Conservation (phyloP, 2,888 invertebrate species). For the Phyllotreta cruciferae region DNA sequence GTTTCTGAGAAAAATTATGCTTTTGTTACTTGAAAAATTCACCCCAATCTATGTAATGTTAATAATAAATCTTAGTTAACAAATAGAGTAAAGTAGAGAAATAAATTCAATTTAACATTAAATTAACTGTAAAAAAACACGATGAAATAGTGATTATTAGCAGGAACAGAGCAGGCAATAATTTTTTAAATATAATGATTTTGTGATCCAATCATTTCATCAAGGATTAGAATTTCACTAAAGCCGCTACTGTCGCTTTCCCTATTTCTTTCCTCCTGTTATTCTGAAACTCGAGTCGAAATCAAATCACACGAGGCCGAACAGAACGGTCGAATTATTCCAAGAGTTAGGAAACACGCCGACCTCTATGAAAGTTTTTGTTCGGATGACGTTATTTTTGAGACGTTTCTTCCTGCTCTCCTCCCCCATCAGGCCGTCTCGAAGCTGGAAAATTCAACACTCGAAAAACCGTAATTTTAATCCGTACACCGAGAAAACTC, state of each 20-base stretch:
- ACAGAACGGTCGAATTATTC: constrained; percentile 30
- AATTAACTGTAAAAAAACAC: too few relatives aligned
- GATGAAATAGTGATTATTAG: too few relatives aligned
- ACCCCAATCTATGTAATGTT: too few relatives aligned
- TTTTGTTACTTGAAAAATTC: too few relatives aligned
- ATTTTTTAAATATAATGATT: too few relatives aligned
- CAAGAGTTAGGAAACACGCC: constrained; percentile 20
- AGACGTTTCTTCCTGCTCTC: too few relatives aligned
- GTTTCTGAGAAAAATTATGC: not conserved
- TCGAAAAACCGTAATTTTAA: not conserved
- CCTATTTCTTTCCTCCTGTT: constrained; percentile 6
- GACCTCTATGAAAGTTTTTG: constrained; percentile 29
- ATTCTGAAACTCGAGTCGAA: constrained; percentile 20
- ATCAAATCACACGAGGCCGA: constrained; percentile 25
- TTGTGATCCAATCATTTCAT: too few relatives aligned
- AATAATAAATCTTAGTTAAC: too few relatives aligned
- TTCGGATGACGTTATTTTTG: constrained; percentile 21
- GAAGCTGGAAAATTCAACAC: not conserved
- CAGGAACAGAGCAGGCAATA: too few relatives aligned
- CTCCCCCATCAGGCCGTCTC: not conserved
- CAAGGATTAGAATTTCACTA: not conserved
- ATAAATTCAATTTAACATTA: too few relatives aligned
- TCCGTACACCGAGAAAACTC: not conserved
- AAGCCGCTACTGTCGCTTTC: not conserved
- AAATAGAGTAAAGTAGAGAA: too few relatives aligned